Percentiles rank a stretch among this genome's conserved stretches.
Evolutionary conservation across 2,888 invertebrate species (phyloP).

Genomic region (Endotricha flammealis): DNA sequence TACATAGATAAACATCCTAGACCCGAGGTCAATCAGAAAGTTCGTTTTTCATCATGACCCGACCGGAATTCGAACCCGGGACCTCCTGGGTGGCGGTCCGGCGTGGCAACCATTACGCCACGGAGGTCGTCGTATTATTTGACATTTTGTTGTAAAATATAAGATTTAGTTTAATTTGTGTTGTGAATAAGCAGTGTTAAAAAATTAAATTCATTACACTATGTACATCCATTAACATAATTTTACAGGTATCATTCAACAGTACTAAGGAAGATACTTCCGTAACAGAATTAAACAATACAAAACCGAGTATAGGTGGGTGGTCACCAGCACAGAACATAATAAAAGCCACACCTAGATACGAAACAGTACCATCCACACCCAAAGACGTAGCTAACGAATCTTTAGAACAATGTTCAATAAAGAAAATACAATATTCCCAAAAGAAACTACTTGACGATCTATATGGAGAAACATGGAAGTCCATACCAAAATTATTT

Average conservation of each 20-base stretch:
- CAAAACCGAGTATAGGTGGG: slow-evolving; percentile 48
- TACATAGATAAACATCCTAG: no score
- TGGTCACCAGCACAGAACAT: slow-evolving; percentile 68
- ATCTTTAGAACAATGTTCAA: slow-evolving; percentile 56
- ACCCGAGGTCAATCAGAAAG: no score
- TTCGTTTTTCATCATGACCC: no score
- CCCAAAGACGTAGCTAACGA: slow-evolving; percentile 57
- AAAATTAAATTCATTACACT: no score
- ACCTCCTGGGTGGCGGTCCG: no score
- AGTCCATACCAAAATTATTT: slow-evolving; percentile 64
- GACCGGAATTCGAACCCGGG: no score
- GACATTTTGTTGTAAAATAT: no score
- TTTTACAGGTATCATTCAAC: slow-evolving; percentile 56
- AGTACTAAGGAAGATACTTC: slow-evolving; percentile 34
- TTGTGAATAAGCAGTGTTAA: no score
- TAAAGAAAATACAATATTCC: slow-evolving; percentile 57
- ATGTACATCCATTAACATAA: background rate
- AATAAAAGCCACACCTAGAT: slow-evolving; percentile 52
- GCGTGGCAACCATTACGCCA: no score
- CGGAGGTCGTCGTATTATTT: no score
- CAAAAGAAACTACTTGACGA: slow-evolving; percentile 67
- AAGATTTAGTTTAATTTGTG: no score
- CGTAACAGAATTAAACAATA: slow-evolving; percentile 25
- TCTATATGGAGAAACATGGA: slow-evolving; percentile 77
- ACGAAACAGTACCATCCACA: slow-evolving; percentile 49